phyloP scores from a whole-genome alignment of 2,797 vertebrate genomes.

The Melopsittacus undulatus region DNA sequence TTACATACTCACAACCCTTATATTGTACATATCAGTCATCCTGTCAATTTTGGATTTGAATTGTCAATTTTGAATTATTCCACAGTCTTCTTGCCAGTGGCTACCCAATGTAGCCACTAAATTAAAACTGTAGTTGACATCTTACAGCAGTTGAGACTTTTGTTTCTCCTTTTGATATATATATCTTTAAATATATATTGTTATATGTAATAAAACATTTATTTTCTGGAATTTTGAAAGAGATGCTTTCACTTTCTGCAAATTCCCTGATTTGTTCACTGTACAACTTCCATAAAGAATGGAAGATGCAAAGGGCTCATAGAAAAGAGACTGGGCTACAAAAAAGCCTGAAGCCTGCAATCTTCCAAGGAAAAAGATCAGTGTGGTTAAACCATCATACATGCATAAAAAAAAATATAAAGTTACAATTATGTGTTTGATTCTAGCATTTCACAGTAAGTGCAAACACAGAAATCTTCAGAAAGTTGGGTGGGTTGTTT shows the following conservation, averaged over 20 bases:
- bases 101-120: neutral
- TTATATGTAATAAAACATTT: neutral
- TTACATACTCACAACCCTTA: neutral
- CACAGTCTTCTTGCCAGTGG: neutral
- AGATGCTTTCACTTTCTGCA: neutral
- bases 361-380: neutral
- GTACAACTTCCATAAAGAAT: neutral
- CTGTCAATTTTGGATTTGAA: neutral
- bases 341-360: neutral
- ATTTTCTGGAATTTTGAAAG: neutral
- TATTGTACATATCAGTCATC: rapidly evolving
- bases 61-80: neutral
- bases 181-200: neutral
- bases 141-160: neutral
- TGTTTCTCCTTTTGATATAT: neutral
- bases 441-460: neutral
- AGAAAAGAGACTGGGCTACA: neutral
- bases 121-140: neutral
- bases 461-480: neutral
- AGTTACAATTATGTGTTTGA: neutral
- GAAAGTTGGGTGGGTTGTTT: neutral
- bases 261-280: neutral
- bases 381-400: neutral
- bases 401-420: neutral
- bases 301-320: neutral